Percentiles rank a stretch among this genome's conserved stretches.
These are phyloP conservation scores for Sterrhoptilus dennistouni DNA, from an alignment of 2,113 vertebrate species.

Conservation along the genomic window DNA sequence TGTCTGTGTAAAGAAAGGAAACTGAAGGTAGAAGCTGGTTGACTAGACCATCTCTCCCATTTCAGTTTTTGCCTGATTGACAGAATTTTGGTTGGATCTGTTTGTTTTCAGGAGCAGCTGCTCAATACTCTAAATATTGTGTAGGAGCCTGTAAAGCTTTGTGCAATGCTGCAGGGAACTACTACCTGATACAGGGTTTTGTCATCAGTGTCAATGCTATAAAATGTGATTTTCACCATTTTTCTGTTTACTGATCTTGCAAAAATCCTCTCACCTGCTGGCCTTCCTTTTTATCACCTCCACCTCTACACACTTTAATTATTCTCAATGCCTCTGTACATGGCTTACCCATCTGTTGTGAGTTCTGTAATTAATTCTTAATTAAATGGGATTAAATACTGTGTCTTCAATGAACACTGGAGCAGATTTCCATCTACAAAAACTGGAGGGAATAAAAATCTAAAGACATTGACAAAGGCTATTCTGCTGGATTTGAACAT, in stretches of 20 bases:
- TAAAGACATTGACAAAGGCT: not conserved
- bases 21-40: not conserved
- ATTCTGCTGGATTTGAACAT: not conserved
- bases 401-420: not conserved
- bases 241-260: not conserved
- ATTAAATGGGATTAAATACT: conserved; percentile 24
- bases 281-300: not conserved
- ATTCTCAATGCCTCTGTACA: conserved; percentile 7
- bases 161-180: not conserved
- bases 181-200: not conserved
- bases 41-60: not conserved
- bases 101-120: conserved; percentile 9
- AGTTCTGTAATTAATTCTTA: conserved; percentile 43
- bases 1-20: not conserved
- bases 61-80: not conserved
- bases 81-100: not conserved
- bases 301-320: not conserved
- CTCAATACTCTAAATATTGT: not conserved
- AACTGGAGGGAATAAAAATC: not conserved
- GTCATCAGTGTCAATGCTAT: not conserved
- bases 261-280: not conserved
- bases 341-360: conserved; percentile 41
- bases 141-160: not conserved
- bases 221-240: not conserved
- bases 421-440: not conserved